Percentiles rank a stretch among this genome's conserved stretches.
Conservation (phyloP, 2,113 vertebrate genomes). For the Echinops telfairi region DNA sequence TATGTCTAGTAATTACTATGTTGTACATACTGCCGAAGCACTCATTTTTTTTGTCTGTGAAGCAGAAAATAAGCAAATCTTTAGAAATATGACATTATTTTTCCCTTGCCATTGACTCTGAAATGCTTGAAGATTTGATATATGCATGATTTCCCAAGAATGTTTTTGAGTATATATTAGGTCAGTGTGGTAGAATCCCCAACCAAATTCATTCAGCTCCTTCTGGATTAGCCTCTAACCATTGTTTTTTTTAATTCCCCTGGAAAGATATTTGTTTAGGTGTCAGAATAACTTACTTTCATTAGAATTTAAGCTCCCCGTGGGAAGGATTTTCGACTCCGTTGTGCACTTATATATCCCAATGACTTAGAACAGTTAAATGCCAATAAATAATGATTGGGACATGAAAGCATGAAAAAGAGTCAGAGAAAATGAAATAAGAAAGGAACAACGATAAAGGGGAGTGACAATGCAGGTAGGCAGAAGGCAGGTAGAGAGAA, state of each 20-base stretch:
- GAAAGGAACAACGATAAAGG: neutral
- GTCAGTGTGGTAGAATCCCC: neutral
- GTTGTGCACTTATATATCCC: neutral
- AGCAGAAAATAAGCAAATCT: neutral
- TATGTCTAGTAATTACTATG: neutral
- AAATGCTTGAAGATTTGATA: neutral
- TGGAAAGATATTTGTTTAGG: neutral
- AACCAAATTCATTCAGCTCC: neutral
- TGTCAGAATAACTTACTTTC: neutral
- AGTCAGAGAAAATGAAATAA: neutral
- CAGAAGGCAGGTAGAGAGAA: neutral
- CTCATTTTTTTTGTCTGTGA: neutral
- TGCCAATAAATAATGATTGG: neutral
- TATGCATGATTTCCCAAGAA: neutral
- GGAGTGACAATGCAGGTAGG: too few relatives aligned
- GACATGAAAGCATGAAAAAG: neutral
- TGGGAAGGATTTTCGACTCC: neutral
- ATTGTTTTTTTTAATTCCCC: neutral
- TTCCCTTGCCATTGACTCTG: neutral
- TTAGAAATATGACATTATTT: neutral
- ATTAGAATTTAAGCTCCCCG: neutral
- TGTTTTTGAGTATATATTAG: neutral
- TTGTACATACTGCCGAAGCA: neutral
- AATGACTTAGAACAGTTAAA: neutral
- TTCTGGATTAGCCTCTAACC: neutral